Conservation (phyloP, 2,888 invertebrate genomes). For the Tipula unca region DNA sequence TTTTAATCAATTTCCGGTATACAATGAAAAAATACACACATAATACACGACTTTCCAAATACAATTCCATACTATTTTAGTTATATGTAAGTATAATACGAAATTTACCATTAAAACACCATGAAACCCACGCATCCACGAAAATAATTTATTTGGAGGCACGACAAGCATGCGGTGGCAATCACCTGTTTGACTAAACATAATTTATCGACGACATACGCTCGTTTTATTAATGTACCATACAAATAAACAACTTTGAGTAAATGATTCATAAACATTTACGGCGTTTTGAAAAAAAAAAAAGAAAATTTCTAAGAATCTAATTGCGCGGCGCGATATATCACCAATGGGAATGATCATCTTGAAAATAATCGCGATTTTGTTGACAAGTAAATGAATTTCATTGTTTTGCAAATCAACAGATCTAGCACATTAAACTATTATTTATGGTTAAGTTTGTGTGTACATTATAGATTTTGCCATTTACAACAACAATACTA, state of each 20-base stretch:
- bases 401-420: background rate
- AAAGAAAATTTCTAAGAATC: background rate
- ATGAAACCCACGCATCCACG: background rate
- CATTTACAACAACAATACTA: background rate
- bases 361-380: background rate
- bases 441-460: background rate
- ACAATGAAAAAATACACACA: background rate
- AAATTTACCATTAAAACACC: background rate
- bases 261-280: background rate
- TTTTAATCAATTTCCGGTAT: background rate
- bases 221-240: too few relatives aligned
- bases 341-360: background rate
- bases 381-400: background rate
- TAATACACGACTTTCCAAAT: background rate
- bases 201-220: background rate
- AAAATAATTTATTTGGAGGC: background rate
- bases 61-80: background rate
- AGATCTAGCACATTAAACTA: background rate
- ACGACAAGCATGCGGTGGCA: background rate
- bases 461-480: background rate
- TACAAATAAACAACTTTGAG: background rate
- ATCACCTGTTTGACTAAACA: background rate
- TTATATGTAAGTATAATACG: background rate
- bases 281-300: slow-evolving; percentile 2
- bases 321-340: background rate